Percentiles rank a stretch among this genome's conserved stretches.
Evolutionary conservation across 2,113 vertebrate species (phyloP).

Genomic region (Archocentrus centrarchus): DNA sequence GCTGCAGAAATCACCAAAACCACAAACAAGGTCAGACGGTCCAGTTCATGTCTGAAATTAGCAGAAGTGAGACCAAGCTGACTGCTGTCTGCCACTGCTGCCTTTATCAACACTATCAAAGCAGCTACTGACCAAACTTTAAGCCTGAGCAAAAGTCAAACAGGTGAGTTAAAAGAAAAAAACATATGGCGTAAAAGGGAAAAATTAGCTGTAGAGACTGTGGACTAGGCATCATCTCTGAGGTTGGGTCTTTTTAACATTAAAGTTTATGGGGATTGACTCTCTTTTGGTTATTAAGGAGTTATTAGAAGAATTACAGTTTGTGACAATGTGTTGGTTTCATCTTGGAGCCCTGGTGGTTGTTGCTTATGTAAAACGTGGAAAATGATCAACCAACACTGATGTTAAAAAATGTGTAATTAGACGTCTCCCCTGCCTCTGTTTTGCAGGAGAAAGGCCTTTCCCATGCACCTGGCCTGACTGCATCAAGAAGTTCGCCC

Average conservation of each 20-base stretch:
- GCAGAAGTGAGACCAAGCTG: not conserved
- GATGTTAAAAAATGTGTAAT: not conserved
- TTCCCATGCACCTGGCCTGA: constrained; percentile 96
- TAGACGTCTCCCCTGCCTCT: not conserved
- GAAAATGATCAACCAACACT: not conserved
- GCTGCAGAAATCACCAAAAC: not conserved
- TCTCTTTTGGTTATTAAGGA: not conserved
- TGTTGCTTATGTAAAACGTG: not conserved
- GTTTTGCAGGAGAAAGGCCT: constrained; percentile 89
- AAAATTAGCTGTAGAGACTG: too few relatives aligned
- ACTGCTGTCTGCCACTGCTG: not conserved
- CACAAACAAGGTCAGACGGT: not conserved
- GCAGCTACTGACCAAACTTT: not conserved
- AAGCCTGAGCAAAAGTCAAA: not conserved
- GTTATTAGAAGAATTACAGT: too few relatives aligned
- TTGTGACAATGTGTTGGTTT: not conserved
- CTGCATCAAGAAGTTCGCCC: constrained; percentile 97
- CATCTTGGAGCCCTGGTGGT: not conserved
- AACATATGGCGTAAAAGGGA: too few relatives aligned
- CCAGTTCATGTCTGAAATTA: not conserved
- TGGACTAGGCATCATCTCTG: not conserved
- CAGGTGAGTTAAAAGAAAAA: not conserved
- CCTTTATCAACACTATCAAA: not conserved
- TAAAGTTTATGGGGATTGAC: not conserved
- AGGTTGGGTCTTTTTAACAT: not conserved